Evolutionary conservation across 2,113 vertebrate species (phyloP).

Genomic region (Synodontis membranacea): DNA sequence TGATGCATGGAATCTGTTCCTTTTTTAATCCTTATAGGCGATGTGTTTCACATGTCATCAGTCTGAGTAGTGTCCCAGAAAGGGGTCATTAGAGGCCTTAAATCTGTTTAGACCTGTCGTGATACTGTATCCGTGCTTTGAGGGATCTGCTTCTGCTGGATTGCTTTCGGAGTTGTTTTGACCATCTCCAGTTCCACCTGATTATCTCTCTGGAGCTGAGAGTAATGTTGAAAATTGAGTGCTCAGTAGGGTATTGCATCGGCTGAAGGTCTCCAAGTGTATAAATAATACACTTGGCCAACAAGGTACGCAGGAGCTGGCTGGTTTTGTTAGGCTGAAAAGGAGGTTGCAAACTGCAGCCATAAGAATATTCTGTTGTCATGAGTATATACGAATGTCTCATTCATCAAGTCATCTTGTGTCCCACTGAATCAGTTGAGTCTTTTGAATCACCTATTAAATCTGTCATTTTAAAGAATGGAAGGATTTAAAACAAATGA

Average conservation of each 20-base stretch:
- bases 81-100: slow-evolving; percentile 58
- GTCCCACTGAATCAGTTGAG: neutral
- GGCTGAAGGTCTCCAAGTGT: slow-evolving; percentile 60
- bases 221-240: slow-evolving; percentile 54
- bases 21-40: slow-evolving; percentile 54
- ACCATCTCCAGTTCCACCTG: slow-evolving; percentile 53
- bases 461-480: neutral
- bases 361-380: neutral
- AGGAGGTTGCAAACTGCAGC: neutral
- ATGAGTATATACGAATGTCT: neutral
- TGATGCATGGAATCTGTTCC: slow-evolving; percentile 50
- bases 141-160: slow-evolving; percentile 48
- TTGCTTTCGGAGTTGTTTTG: slow-evolving; percentile 55
- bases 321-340: neutral
- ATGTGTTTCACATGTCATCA: slow-evolving; percentile 62
- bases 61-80: slow-evolving; percentile 53
- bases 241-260: slow-evolving; percentile 63
- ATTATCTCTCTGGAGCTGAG: slow-evolving; percentile 54
- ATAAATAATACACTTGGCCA: slow-evolving; percentile 37
- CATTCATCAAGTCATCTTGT: neutral
- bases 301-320: slow-evolving; percentile 12
- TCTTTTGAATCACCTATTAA: neutral
- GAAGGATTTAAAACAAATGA: neutral
- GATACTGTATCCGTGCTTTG: slow-evolving; percentile 53
- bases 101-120: slow-evolving; percentile 51